A percentile compares a stretch with the other conserved stretches of the same genome.
Evolutionary conservation across 2,888 invertebrate species (phyloP).

Genomic region (Mythimna ferrago): DNA sequence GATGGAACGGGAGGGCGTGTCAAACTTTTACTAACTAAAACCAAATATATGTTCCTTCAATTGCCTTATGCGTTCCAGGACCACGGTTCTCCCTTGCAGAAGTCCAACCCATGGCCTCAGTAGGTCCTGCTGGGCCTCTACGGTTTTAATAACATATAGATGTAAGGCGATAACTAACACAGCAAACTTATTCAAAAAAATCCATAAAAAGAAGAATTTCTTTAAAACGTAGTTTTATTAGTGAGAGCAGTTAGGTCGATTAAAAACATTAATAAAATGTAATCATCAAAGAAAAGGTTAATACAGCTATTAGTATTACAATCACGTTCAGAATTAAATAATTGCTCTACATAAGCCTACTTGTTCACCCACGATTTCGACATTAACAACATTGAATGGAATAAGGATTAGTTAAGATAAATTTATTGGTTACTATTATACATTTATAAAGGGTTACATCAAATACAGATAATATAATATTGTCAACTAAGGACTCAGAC

Average conservation of each 20-base stretch:
- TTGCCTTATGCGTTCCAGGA: no score
- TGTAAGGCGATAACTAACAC: background rate
- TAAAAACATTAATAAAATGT: background rate
- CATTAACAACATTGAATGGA: constrained; percentile 45
- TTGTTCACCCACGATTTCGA: constrained; percentile 53
- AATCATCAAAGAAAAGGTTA: constrained; percentile 31
- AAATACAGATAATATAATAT: constrained; percentile 59
- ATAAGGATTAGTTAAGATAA: constrained; percentile 18
- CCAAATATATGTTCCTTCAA: no score
- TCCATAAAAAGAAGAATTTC: background rate
- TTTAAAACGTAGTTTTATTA: no score
- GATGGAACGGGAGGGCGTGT: no score
- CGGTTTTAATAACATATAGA: no score
- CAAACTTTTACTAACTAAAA: no score
- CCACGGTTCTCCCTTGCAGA: no score
- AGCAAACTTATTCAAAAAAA: no score
- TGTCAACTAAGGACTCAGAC: constrained; percentile 48
- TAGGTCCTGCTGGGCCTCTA: no score
- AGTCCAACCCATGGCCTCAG: no score
- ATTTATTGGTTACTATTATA: constrained; percentile 29
- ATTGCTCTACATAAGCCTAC: constrained; percentile 15
- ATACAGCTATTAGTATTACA: constrained; percentile 31
- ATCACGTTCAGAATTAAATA: constrained; percentile 23
- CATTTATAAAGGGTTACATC: constrained; percentile 45
- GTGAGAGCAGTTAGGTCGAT: background rate